A percentile compares a stretch with the other conserved stretches of the same genome.
These are phyloP conservation scores for Poecile montanus DNA, from an alignment of 2,797 vertebrate species.

Conservation along the genomic window DNA sequence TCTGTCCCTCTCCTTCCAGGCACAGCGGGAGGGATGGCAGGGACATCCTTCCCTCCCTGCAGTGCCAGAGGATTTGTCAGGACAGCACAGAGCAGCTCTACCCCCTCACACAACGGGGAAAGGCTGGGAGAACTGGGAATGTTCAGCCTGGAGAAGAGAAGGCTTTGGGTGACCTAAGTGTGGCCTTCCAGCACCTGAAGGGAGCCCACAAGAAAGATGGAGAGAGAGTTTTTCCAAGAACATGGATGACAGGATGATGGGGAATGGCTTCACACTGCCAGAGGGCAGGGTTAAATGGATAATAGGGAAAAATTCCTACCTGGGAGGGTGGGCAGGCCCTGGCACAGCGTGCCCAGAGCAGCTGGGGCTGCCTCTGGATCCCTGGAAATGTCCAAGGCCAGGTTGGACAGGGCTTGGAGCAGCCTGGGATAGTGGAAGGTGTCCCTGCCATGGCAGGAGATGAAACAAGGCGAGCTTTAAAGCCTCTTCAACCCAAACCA, in stretches of 20 bases:
- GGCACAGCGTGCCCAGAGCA: background rate
- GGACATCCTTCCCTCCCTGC: background rate
- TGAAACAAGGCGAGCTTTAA: background rate
- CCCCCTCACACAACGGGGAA: rapidly evolving
- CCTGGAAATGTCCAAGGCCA: background rate
- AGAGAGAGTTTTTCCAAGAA: background rate
- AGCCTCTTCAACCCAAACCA: background rate
- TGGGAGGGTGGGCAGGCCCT: background rate
- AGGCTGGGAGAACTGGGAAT: background rate
- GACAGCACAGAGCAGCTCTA: rapidly evolving
- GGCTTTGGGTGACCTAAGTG: background rate
- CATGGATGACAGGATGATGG: background rate
- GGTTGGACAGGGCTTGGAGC: background rate
- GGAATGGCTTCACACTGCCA: background rate
- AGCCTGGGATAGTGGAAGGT: rapidly evolving
- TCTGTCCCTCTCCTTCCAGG: background rate
- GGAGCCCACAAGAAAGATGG: background rate
- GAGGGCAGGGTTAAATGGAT: background rate
- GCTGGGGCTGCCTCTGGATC: background rate
- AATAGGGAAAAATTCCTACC: too few species aligned
- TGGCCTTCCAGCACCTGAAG: background rate
- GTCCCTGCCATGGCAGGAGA: background rate
- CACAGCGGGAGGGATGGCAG: background rate
- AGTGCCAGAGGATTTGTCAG: rapidly evolving
- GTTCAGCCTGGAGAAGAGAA: background rate